Base-by-base conservation (phyloP, 2,888 invertebrate species). In the Scaptomyza polygonia region DNA sequence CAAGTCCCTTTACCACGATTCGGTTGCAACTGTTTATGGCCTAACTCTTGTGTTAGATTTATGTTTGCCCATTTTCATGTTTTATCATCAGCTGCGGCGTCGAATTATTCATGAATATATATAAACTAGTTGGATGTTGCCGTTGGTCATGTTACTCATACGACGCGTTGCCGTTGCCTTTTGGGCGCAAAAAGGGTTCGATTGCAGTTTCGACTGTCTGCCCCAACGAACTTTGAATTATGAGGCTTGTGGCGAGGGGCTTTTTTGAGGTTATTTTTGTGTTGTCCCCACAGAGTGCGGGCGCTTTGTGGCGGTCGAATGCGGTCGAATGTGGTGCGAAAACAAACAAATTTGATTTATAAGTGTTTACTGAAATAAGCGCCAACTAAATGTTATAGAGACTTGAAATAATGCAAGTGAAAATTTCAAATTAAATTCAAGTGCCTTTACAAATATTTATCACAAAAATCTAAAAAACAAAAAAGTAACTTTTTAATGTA, bases 81-180 rank as follows among this genome's bases (percentile, higher is more conserved):
- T 83, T 83, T 83, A 83, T 83, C 88, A 88, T 88, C 82, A 83
- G 87, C 81, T 88, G 88, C 74, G 52, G 58, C 56, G 21, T 54
- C 86, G 85, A 89, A 90, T 88, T 90, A 88, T 88, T 88, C 89
- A 90, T 88, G 88, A 78, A 77, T 76, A 64, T 45, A 39, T 39
- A 36, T n/a, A n/a, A n/a, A n/a, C n/a, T n/a, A n/a, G n/a, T n/a
- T n/a, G n/a, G n/a, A n/a, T 2, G 14, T 14, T 25, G 3, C 78
- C 85, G 39, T 11, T 36, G 56, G 71, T 67, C 63, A 67, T 73
- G 86, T 85, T 86, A 77, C 89, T 86, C 84, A 88, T 84, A 88
- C 79, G 84, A 72, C 63, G 70, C 72, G 71, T 84, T 59, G 70
- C 68, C 72, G 71, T 84, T 59, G 70, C 68, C 66, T 74, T 61